A percentile compares a stretch with the other conserved stretches of the same genome.
phyloP scores from a whole-genome alignment of 2,113 vertebrate genomes.

The Peromyscus californicus region DNA sequence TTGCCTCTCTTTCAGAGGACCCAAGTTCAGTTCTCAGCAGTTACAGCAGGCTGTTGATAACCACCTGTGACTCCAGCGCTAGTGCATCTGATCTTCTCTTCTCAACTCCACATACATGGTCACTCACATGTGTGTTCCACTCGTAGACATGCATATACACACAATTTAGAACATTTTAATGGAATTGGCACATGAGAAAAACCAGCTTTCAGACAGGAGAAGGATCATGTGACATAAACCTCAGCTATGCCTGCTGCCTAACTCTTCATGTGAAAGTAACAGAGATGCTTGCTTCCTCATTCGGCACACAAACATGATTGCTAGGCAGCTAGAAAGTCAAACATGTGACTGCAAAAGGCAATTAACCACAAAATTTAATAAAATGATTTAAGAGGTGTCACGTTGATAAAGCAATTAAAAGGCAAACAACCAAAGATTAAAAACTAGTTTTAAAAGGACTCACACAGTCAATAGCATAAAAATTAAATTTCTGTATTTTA shows the following conservation, averaged over 20 bases:
- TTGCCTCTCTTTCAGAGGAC: neutral
- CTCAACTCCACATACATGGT: no score
- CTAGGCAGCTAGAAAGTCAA: neutral
- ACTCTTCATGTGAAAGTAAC: neutral
- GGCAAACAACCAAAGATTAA: slow-evolving; percentile 33
- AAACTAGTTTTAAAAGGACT: slow-evolving; percentile 35
- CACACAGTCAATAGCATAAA: neutral
- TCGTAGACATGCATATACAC: no score
- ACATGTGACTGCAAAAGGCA: neutral
- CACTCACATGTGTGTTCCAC: neutral
- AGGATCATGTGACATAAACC: neutral
- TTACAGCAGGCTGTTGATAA: no score
- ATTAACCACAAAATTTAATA: neutral
- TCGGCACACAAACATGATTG: neutral
- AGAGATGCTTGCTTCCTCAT: neutral
- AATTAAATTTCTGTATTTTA: slow-evolving; percentile 48
- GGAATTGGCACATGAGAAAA: neutral
- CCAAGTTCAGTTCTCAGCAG: no score
- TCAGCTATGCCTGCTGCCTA: neutral
- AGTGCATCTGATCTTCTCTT: neutral
- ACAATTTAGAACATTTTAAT: neutral
- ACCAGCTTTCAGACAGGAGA: neutral
- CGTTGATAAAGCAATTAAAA: slow-evolving; percentile 36
- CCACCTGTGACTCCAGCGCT: no score
- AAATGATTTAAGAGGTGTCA: neutral